These are phyloP conservation scores for Anoncus sp. DNA, from an alignment of 2,888 invertebrate genomes.

Conservation along the genomic window DNA sequence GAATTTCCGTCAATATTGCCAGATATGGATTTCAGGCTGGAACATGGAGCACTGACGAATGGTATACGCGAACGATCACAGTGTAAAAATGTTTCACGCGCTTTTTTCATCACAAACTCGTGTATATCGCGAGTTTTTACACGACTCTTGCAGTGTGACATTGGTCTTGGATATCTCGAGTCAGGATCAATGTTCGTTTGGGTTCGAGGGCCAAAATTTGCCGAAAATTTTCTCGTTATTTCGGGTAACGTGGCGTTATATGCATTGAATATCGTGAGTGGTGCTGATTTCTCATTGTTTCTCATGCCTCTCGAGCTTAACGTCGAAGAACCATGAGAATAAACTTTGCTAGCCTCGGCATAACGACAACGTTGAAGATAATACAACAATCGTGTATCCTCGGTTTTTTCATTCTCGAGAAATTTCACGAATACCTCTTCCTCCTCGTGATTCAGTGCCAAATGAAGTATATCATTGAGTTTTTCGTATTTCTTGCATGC, in stretches of 20 bases:
- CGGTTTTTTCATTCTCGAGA: constrained; percentile 86
- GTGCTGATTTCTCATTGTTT: constrained; percentile 62
- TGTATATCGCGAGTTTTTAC: constrained; percentile 68
- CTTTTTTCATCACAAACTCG: constrained; percentile 75
- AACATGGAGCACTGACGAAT: constrained; percentile 79
- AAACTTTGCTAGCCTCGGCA: constrained; percentile 73
- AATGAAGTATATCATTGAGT: constrained; percentile 85
- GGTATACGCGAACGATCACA: constrained; percentile 75
- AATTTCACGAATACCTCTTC: constrained; percentile 89
- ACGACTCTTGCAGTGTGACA: constrained; percentile 76
- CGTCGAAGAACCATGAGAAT: constrained; percentile 8
- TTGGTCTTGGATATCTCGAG: constrained; percentile 75
- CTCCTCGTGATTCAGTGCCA: constrained; percentile 87
- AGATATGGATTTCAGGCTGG: no score
- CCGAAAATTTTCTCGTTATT: constrained; percentile 75
- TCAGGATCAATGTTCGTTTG: constrained; percentile 59
- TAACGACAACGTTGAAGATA: constrained; percentile 86
- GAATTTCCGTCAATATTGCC: constrained; percentile 66
- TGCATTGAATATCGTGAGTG: constrained; percentile 74
- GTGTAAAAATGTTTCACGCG: constrained; percentile 76
- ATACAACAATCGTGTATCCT: constrained; percentile 89
- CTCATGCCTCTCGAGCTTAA: constrained; percentile 31
- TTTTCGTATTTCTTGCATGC: constrained; percentile 77
- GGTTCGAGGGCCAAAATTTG: constrained; percentile 47
- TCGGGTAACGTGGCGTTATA: constrained; percentile 79